A percentile compares a stretch with the other conserved stretches of the same genome.
phyloP scores from a whole-genome alignment of 2,888 invertebrate genomes.

The Hoplodrina blanda region DNA sequence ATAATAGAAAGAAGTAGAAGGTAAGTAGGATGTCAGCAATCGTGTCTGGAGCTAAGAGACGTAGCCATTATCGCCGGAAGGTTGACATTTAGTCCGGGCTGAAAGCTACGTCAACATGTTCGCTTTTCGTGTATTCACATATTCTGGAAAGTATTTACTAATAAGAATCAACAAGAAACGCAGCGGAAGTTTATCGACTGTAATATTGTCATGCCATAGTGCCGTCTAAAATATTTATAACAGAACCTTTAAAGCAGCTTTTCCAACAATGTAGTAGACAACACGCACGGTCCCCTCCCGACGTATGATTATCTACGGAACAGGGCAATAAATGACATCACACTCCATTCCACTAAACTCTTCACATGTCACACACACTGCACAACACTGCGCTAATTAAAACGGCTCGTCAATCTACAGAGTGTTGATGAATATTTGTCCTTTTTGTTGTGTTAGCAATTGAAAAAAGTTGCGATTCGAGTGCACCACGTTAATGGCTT shows the following conservation, averaged over 20 bases:
- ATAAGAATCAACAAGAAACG: constrained; percentile 89
- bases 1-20: constrained; percentile 87
- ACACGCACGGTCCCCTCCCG: constrained; percentile 89
- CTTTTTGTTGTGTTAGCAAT: constrained; percentile 67
- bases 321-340: constrained; percentile 89
- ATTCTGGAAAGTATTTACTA: constrained; percentile 87
- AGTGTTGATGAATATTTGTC: constrained; percentile 66
- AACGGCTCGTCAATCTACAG: constrained; percentile 63
- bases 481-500: constrained; percentile 68
- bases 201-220: constrained; percentile 90
- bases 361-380: constrained; percentile 68
- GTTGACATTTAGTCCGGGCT: constrained; percentile 80
- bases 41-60: constrained; percentile 87
- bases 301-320: constrained; percentile 89
- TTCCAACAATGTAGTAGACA: constrained; percentile 91
- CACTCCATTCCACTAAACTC: constrained; percentile 79
- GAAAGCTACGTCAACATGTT: constrained; percentile 83
- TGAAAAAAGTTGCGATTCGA: constrained; percentile 64
- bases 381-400: constrained; percentile 69
- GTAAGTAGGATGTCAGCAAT: constrained; percentile 86
- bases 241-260: constrained; percentile 90
- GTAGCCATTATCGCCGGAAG: constrained; percentile 85
- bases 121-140: constrained; percentile 89
- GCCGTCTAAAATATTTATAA: constrained; percentile 90
- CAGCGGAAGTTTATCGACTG: constrained; percentile 90